These are phyloP conservation scores for Elgaria multicarinata DNA, from an alignment of 2,113 vertebrate species.

Conservation along the genomic window DNA sequence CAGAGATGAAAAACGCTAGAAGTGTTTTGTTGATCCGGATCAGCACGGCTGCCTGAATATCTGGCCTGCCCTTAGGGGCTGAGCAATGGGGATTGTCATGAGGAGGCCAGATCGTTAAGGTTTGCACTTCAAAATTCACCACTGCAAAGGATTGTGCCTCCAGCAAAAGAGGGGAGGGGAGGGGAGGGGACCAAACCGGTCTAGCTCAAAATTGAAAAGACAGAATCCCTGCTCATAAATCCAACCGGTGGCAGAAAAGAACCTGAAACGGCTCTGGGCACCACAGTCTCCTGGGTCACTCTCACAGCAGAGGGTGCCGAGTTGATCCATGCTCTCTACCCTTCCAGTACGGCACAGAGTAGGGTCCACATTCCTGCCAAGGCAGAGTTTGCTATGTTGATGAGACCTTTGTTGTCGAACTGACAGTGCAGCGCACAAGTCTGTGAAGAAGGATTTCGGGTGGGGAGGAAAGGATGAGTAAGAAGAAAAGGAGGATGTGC, in stretches of 20 bases:
- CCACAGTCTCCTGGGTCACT: too few relatives aligned
- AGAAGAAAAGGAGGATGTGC: background rate
- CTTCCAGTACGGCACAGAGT: too few relatives aligned
- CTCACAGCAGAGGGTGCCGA: background rate
- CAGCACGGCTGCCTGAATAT: too few relatives aligned
- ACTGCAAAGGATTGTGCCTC: background rate
- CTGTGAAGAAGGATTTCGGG: background rate
- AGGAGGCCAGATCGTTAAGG: too few relatives aligned
- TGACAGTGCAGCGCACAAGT: too few relatives aligned
- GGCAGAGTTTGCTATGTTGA: background rate
- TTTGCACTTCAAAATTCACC: too few relatives aligned
- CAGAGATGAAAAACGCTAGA: too few relatives aligned
- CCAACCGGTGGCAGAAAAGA: background rate
- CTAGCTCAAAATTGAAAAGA: background rate
- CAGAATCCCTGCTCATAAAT: background rate
- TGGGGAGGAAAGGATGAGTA: background rate
- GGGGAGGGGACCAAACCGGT: background rate
- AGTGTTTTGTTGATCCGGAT: too few relatives aligned
- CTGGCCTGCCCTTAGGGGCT: too few relatives aligned
- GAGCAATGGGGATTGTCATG: too few relatives aligned
- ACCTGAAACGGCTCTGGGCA: background rate
- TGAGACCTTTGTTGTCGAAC: background rate
- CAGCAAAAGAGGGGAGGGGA: background rate
- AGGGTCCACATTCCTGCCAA: background rate
- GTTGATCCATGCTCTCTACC: background rate